These are phyloP conservation scores for Drosophila bocqueti DNA, from an alignment of 1,140 invertebrate genomes.

Conservation along the genomic window DNA sequence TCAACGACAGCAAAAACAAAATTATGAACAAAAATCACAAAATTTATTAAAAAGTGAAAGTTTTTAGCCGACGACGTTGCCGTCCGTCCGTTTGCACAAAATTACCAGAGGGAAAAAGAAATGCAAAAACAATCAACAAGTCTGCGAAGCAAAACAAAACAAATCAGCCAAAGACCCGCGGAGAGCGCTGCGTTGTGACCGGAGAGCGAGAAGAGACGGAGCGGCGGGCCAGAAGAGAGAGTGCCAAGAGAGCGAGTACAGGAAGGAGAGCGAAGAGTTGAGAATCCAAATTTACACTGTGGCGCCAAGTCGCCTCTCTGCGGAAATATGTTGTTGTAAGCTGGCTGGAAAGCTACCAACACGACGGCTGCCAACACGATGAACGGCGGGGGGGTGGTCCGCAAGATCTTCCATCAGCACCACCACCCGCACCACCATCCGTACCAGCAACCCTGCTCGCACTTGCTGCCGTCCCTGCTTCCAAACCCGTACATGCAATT, in stretches of 20 bases:
- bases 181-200: conserved; percentile 7
- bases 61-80: conserved; percentile 57
- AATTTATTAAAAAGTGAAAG: conserved; percentile 80
- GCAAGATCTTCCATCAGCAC: conserved; percentile 28
- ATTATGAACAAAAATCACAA: conserved; percentile 78
- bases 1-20: conserved; percentile 45
- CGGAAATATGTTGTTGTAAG: conserved; percentile 28
- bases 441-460: neutral
- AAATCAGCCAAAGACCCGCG: conserved; percentile 22
- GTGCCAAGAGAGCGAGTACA: neutral
- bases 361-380: conserved; percentile 31
- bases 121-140: conserved; percentile 72
- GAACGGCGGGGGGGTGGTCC: conserved; percentile 31
- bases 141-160: conserved; percentile 52
- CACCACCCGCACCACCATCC: neutral
- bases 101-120: conserved; percentile 71
- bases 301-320: conserved; percentile 15
- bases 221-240: neutral
- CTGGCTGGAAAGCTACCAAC: conserved; percentile 15
- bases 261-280: neutral
- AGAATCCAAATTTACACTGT: conserved; percentile 10
- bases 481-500: conserved; percentile 5
- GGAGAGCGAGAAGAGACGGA: neutral
- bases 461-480: conserved; percentile 3
- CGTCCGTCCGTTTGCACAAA: conserved; percentile 66